Evolutionary conservation across 2,113 vertebrate genomes (phyloP).

Genomic region (Pachypanchax playfairii): DNA sequence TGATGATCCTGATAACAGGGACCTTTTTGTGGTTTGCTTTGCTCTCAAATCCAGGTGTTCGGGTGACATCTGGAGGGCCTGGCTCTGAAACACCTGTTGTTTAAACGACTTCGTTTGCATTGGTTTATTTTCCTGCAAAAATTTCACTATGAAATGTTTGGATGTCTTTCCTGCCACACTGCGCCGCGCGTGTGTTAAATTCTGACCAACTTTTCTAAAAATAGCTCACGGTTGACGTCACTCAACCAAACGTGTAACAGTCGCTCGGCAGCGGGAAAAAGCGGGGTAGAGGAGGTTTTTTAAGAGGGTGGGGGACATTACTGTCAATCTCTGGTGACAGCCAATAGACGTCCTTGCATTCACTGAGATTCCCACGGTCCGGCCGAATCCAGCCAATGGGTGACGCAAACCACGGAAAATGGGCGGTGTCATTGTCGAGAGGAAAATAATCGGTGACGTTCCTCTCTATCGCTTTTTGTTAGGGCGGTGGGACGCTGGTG

Average conservation of each 20-base stretch:
- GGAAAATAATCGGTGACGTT: constrained; percentile 67
- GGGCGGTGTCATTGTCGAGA: constrained; percentile 46
- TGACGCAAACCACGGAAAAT: constrained; percentile 19
- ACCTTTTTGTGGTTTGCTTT: constrained; percentile 8
- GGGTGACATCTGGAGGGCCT: background rate
- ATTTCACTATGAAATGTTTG: constrained; percentile 41
- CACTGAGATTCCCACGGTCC: constrained; percentile 58
- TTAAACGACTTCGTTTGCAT: constrained; percentile 9
- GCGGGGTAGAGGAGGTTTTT: background rate
- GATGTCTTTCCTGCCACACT: constrained; percentile 51
- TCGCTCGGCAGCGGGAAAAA: constrained; percentile 35
- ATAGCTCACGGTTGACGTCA: constrained; percentile 71
- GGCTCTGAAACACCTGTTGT: constrained; percentile 19
- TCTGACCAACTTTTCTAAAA: constrained; percentile 78
- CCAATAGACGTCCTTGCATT: constrained; percentile 55
- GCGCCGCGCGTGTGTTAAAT: constrained; percentile 66
- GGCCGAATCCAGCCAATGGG: constrained; percentile 51
- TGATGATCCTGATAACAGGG: constrained; percentile 6
- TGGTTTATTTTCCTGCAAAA: constrained; percentile 26
- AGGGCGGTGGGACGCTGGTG: constrained; percentile 30
- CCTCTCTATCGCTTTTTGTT: constrained; percentile 28
- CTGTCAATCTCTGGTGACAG: constrained; percentile 37
- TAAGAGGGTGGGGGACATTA: background rate
- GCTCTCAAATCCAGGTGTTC: constrained; percentile 22
- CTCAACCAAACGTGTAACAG: constrained; percentile 72